Percentiles rank a stretch among this genome's conserved stretches.
Conservation (phyloP, 2,113 vertebrate species). For the Lasiurus borealis region DNA sequence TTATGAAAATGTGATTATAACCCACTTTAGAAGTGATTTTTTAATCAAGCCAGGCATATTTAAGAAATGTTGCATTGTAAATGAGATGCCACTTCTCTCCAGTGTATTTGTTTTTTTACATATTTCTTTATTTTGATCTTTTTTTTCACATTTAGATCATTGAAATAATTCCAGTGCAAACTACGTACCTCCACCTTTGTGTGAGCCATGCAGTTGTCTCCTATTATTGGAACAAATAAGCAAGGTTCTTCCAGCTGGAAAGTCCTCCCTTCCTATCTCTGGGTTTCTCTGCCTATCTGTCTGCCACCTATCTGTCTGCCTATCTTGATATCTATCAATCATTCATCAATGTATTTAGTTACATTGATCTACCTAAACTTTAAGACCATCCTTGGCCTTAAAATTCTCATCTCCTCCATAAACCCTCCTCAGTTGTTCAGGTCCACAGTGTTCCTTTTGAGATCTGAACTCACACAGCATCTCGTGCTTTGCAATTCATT, state of each 20-base stretch:
- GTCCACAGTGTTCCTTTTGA: not conserved
- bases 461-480: not conserved
- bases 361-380: not conserved
- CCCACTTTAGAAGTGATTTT: not conserved
- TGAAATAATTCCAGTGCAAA: not conserved
- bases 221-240: rapidly evolving
- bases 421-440: rapidly evolving
- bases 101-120: not conserved
- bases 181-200: not conserved
- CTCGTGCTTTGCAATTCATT: rapidly evolving
- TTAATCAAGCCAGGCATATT: not conserved
- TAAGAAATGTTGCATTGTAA: not conserved
- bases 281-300: not conserved
- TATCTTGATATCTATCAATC: not conserved
- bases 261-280: too few species aligned
- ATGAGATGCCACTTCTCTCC: not conserved
- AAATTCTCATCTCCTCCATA: too few species aligned
- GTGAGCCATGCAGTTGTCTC: rapidly evolving
- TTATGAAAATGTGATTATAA: not conserved
- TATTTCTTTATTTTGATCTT: not conserved
- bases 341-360: not conserved
- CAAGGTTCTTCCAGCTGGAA: rapidly evolving
- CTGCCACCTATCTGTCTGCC: not conserved
- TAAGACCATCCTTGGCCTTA: not conserved
- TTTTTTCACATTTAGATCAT: not conserved